Conservation (phyloP, 2,797 vertebrate species). For the Myripristis jacobus region DNA sequence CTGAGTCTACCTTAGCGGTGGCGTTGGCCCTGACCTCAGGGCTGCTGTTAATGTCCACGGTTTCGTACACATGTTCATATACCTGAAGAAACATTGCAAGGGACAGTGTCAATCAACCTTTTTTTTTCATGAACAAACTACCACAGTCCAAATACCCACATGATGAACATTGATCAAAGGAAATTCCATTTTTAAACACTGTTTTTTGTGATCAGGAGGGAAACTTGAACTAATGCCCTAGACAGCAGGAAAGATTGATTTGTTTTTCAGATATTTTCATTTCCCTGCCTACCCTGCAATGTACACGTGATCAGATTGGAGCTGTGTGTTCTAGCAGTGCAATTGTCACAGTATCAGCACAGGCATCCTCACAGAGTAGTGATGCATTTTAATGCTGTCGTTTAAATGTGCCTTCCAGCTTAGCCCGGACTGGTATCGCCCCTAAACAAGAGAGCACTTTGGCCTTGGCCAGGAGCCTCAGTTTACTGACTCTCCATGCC, state of each 20-base stretch:
- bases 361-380: too few relatives aligned
- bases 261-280: slow-evolving; percentile 49
- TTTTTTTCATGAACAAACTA: not conserved
- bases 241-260: slow-evolving; percentile 36
- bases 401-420: not conserved
- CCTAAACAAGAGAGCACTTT: too few relatives aligned
- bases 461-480: too few relatives aligned
- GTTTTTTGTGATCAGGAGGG: not conserved
- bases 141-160: not conserved
- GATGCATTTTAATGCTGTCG: too few relatives aligned
- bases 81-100: slow-evolving; percentile 83
- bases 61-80: slow-evolving; percentile 99
- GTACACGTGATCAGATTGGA: slow-evolving; percentile 37
- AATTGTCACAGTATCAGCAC: slow-evolving; percentile 2
- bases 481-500: too few relatives aligned
- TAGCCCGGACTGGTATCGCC: too few relatives aligned
- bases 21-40: slow-evolving; percentile 98
- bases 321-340: not conserved
- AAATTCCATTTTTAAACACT: slow-evolving; percentile 3
- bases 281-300: slow-evolving; percentile 41
- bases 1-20: slow-evolving; percentile 93
- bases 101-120: slow-evolving; percentile 3
- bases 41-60: slow-evolving; percentile 98
- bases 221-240: not conserved
- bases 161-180: slow-evolving; percentile 5